Base-by-base conservation (phyloP, 2,888 invertebrate genomes). In the Lepidochrysops patricia region DNA sequence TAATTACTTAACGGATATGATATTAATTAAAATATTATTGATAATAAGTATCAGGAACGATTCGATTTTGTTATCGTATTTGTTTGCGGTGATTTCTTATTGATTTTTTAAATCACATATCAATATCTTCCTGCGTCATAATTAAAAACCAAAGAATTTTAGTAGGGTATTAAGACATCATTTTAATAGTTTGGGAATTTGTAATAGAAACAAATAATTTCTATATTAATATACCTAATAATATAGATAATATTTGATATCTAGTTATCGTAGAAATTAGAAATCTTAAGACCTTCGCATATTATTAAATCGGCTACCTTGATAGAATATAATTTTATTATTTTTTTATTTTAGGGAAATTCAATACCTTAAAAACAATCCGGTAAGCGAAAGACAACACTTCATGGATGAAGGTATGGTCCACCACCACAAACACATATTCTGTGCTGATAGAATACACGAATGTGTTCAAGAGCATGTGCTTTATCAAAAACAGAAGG, bases 401-500 rank as follows among this genome's bases (percentile, higher is more conserved):
- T 70, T 79, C 52, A 78, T 92, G 52, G 92, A 92, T 68, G 83
- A 82, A 62, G 82, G 84, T 2, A 84, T 90, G 79, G 82, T 91
- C 37, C 84, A 87, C 2, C 90, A 92, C 54, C 92, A 93, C 63
- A 92, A 92, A 64, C 91, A 91, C 63, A 90, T 92, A 15, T 85
- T 94, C 48, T 84, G 93, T 63, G 93, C 94, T 0, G 94, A 94
- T 68, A 90, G 91, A n/a, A 80, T 95, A 13, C 92, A 93, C 71
- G 93, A 93, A 66, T 90, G 91, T 34, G 91, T 94, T 0, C 90
- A 92, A 60, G 90, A 89, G 61, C 91, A 92, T 64, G 84, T 95
- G 1, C 82, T 80, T 48, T 94, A 92, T 68, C 86, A 79, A 64
- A 74, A 73, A 48, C 67, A 64, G 13, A 71, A 73, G 15, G 76